Evolutionary conservation across 2,113 vertebrate genomes (phyloP), one percentile per base, ranked within the genome.

Genomic region (Osmerus mordax): DNA sequence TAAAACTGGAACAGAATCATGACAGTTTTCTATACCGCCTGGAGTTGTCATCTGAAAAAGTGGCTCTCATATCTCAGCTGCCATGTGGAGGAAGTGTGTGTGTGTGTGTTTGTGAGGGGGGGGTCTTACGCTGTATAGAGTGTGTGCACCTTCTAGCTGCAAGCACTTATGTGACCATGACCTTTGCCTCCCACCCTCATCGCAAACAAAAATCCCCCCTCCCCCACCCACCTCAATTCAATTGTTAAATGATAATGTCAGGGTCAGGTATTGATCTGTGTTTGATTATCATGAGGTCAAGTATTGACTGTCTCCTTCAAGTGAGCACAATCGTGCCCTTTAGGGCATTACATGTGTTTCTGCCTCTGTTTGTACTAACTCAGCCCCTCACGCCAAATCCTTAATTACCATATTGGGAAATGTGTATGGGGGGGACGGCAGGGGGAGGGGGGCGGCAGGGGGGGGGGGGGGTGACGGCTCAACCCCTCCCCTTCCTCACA

Each of bases 261-360:
- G 72, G 64, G 76, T 69, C 80, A 68, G 60, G 71, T 69, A 83
- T 88, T 41, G 86, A 88, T 86, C 69, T 21, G 67, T 32, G 69
- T 83, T 86, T 86, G 82, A 88, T 84, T 82, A 85, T 85, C 79
- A 80, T 68, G 69, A 85, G 69, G 82, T 81, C 74, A 76, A 73
- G 85, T 83, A 88, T 87, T 69, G 78, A 87, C n/a, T 3, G 16
- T 64, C 47, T 8, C 9, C 64, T 82, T 73, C 32, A 52, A 76
- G 69, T 21, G 2, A 59, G 69, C 87, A 82, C 77, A 77, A 84
- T 83, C 19, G 11, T 18, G 54, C 63, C 75, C 76, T 85, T 84
- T 81, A 81, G 36, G 69, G 2, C 7, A 68, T 62, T 88, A 78
- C 76, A 83, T 85, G 85, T 74, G 67, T 67, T 25, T 28, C 28